A percentile compares a stretch with the other conserved stretches of the same genome.
These are phyloP conservation scores for Eudyptes chrysolophus DNA, from an alignment of 2,113 vertebrate genomes.

Conservation along the genomic window DNA sequence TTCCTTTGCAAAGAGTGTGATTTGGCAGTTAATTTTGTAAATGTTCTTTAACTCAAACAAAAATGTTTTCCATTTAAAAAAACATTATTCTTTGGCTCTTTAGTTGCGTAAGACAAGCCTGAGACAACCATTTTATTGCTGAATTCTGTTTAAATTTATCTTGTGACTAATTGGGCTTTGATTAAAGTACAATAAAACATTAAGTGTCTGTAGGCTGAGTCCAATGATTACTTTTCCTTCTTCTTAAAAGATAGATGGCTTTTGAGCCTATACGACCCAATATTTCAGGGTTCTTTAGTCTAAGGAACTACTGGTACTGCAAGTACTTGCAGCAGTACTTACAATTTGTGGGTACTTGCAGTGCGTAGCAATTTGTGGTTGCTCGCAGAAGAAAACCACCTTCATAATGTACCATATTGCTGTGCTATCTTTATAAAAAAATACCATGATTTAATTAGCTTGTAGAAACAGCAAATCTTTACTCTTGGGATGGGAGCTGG, in stretches of 20 bases:
- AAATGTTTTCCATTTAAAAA: conserved; percentile 52
- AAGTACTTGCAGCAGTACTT: not conserved
- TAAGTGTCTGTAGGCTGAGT: not conserved
- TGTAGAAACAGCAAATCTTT: not conserved
- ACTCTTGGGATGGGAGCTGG: not conserved
- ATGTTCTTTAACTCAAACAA: conserved; percentile 53
- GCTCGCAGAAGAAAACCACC: not conserved
- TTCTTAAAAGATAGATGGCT: not conserved
- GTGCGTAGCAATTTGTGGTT: conserved; percentile 4
- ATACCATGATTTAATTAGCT: not conserved
- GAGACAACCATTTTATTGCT: conserved; percentile 24
- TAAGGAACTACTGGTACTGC: not conserved
- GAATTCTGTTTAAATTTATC: conserved; percentile 56
- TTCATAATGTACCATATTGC: not conserved
- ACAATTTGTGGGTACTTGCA: not conserved
- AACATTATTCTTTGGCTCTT: not conserved
- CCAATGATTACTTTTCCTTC: not conserved
- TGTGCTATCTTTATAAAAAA: conserved; percentile 12
- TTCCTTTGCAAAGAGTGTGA: conserved; percentile 18
- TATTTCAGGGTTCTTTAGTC: not conserved
- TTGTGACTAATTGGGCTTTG: conserved; percentile 42
- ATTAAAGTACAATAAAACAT: conserved; percentile 44
- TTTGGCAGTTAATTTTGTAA: conserved; percentile 59
- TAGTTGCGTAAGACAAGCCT: conserved; percentile 11
- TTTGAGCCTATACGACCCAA: not conserved